Evolutionary conservation across 2,888 invertebrate genomes (phyloP).

Genomic region (Cephus pulcher): DNA sequence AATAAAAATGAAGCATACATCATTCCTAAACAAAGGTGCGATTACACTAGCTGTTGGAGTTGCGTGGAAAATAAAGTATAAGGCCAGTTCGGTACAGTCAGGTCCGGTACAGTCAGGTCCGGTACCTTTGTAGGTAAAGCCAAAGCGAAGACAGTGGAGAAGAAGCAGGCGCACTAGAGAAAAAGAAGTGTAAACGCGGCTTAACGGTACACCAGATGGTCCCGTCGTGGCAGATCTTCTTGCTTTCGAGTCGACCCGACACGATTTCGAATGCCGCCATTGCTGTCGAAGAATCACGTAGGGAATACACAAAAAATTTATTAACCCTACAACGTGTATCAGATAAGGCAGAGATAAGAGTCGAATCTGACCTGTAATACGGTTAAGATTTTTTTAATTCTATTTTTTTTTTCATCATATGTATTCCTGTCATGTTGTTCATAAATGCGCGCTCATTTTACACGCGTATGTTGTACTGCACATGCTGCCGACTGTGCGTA

Average conservation of each 20-base stretch:
- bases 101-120: not conserved
- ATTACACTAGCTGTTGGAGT: not conserved
- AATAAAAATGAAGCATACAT: not conserved
- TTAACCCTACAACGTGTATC: not conserved
- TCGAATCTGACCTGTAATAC: not conserved
- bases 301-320: not conserved
- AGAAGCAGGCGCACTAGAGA: not conserved
- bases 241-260: not conserved
- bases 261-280: not conserved
- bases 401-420: not conserved
- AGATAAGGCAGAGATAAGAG: not conserved
- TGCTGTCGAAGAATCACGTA: not conserved
- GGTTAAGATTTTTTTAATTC: not conserved
- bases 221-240: not conserved
- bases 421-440: not conserved
- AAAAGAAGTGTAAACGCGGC: constrained; percentile 1
- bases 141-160: not conserved
- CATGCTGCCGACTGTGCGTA: not conserved
- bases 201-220: constrained; percentile 4
- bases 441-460: not conserved
- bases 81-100: not conserved
- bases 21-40: not conserved
- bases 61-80: not conserved
- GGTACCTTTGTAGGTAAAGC: not conserved
- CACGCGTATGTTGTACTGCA: not conserved